Evolutionary conservation across 2,113 vertebrate genomes (phyloP).

Genomic region (Anser cygnoides): DNA sequence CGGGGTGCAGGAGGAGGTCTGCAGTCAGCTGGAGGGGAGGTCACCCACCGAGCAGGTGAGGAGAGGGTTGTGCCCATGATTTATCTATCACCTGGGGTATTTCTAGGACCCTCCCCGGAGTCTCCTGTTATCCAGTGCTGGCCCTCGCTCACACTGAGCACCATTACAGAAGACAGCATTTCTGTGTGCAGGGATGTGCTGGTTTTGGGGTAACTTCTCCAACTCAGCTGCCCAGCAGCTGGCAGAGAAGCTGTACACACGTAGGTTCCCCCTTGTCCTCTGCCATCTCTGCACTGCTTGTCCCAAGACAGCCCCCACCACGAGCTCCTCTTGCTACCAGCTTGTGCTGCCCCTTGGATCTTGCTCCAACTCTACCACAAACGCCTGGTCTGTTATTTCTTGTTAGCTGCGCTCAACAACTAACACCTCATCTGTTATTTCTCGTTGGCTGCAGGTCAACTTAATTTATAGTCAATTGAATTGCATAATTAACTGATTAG

Average conservation of each 20-base stretch:
- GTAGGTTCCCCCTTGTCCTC: background rate
- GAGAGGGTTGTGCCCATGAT: background rate
- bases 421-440: background rate
- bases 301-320: background rate
- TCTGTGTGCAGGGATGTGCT: background rate
- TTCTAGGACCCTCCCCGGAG: background rate
- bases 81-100: background rate
- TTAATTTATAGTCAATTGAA: background rate
- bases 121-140: background rate
- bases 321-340: background rate
- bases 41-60: background rate
- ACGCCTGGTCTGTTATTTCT: background rate
- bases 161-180: background rate
- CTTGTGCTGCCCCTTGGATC: background rate
- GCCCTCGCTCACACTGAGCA: background rate
- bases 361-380: background rate
- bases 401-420: rapidly evolving
- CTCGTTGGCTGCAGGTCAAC: rapidly evolving
- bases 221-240: background rate
- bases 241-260: background rate
- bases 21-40: background rate
- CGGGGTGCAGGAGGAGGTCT: background rate
- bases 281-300: background rate
- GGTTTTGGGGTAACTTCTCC: background rate
- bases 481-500: background rate